Evolutionary conservation across 2,797 vertebrate genomes (phyloP).

Genomic region (Melopsittacus undulatus): DNA sequence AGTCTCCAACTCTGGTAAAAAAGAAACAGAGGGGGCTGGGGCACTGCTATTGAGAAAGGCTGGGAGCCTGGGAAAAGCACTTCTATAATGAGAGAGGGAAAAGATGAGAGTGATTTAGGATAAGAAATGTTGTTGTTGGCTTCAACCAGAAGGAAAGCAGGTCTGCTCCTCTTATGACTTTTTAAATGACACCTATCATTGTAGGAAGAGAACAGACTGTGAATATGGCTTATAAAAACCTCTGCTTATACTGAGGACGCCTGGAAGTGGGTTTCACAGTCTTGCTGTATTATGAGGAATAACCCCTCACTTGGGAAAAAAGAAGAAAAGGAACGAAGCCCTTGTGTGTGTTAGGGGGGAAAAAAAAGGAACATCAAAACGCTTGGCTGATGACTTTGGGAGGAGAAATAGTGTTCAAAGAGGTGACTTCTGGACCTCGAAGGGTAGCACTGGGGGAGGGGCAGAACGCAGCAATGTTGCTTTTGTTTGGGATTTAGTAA

Average conservation of each 20-base stretch:
- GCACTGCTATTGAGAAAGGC: slow-evolving; percentile 30
- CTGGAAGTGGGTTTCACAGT: neutral
- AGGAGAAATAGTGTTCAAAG: slow-evolving; percentile 7
- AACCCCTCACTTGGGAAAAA: neutral
- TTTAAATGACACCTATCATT: slow-evolving; percentile 25
- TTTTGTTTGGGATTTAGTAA: slow-evolving; percentile 26
- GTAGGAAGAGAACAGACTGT: neutral
- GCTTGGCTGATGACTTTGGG: neutral
- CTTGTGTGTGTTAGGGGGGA: neutral
- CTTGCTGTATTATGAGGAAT: neutral
- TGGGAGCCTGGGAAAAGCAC: slow-evolving; percentile 61
- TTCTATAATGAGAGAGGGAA: slow-evolving; percentile 54
- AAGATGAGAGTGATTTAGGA: slow-evolving; percentile 66
- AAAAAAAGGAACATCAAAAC: neutral
- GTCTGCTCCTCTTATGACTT: slow-evolving; percentile 25
- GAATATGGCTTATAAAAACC: slow-evolving; percentile 1
- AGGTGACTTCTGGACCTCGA: neutral
- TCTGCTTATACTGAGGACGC: neutral
- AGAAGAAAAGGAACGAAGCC: neutral
- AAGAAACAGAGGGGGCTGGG: slow-evolving; percentile 61
- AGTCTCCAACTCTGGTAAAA: slow-evolving; percentile 43
- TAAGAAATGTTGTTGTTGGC: slow-evolving; percentile 65
- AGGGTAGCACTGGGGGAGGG: neutral
- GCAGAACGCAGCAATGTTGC: neutral
- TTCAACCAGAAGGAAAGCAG: slow-evolving; percentile 39